Conservation (phyloP, 2,113 vertebrate genomes). For the Chlorodrepanis virens region DNA sequence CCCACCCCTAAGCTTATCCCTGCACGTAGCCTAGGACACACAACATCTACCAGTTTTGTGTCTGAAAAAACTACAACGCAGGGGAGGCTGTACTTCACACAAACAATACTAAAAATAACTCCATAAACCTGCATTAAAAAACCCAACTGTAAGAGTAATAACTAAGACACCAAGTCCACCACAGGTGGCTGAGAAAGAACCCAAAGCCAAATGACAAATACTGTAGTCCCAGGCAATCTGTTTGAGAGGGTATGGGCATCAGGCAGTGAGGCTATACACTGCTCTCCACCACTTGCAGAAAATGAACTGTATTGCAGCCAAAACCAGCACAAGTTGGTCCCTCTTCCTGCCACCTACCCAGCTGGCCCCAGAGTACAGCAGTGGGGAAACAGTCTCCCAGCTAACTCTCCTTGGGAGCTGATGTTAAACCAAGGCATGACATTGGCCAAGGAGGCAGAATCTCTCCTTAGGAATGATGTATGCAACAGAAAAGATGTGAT, state of each 20-base stretch:
- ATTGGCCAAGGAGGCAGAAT: neutral
- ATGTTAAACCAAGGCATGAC: neutral
- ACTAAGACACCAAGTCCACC: neutral
- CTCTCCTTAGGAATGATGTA: neutral
- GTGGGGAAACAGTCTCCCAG: neutral
- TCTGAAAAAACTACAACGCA: neutral
- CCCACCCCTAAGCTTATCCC: neutral
- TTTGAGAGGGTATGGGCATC: neutral
- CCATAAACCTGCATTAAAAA: neutral
- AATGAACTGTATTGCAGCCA: neutral
- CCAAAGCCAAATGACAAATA: neutral
- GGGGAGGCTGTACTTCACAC: neutral
- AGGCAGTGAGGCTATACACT: neutral
- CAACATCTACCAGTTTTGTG: neutral
- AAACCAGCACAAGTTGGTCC: neutral
- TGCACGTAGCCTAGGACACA: rapidly evolving
- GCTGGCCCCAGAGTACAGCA: neutral
- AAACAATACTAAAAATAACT: neutral
- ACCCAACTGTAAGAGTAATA: neutral
- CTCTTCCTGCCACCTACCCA: rapidly evolving
- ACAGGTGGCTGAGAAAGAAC: neutral
- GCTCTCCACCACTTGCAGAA: neutral
- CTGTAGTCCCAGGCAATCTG: neutral
- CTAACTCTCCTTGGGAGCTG: neutral
- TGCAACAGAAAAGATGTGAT: neutral